Base-by-base conservation (phyloP, 1,140 invertebrate genomes). In the Heliconius eleuchia region DNA sequence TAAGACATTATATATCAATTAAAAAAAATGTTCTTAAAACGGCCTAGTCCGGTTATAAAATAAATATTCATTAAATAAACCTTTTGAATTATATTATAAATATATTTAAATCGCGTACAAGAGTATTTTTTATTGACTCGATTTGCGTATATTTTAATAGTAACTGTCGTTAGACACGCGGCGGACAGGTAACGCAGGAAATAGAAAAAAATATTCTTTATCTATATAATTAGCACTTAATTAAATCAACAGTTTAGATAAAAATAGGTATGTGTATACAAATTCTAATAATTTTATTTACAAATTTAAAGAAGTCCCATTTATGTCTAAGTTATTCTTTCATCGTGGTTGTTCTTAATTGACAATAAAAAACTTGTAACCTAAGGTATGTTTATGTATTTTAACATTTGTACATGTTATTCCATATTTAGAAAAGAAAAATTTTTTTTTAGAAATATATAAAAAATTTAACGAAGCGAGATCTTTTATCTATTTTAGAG, bases 161-260 rank as follows among this genome's bases (percentile, higher is more conserved):
- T 11, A 30, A 66, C 23, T 30, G 60, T 66, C 27, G 60, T 27
- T 27, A 66, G 60, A 27, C 27, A 30, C 9, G 30, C 60, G 27
- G n/a, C 27, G 60, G 11, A 6, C 13, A 23, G n/a, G 1, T 9
- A 27, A 66, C 60, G 3, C 60, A n/a, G 23, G 60, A 66, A 66
- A 66, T 6, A 66, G n/a, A 66, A 66, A 66, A 46, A 66, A 66
- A 30, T 66, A 23, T 60, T 60, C 9, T 7, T 66, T 23, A 57
- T 57, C 11, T 57, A 3, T 57, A 27, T 66, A 66, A 66, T 66
- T 66, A 66, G 27, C 60, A 66, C 60, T 30, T 66, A 66, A 66
- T 66, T 66, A 30, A 66, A 30, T 27, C 27, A 66, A 66, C 5
- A 66, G 60, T 66, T 66, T 27, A 66, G 60, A 66, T 66, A 66